A percentile compares a stretch with the other conserved stretches of the same genome.
Conservation (phyloP, 2,888 invertebrate species). For the Crepidodera aurea region DNA sequence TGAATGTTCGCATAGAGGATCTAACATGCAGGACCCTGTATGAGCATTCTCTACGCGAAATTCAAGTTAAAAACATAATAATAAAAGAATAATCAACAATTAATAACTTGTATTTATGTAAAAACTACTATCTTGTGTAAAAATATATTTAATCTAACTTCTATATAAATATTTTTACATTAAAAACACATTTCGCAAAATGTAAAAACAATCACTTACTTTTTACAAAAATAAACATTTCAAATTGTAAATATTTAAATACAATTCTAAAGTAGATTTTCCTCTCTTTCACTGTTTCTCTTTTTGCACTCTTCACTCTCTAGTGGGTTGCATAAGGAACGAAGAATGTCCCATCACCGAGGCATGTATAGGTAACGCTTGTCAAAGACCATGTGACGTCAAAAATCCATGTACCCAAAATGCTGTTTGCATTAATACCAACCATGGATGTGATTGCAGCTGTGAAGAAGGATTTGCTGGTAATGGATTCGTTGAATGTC, state of each 20-base stretch:
- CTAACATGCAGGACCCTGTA: too few species aligned
- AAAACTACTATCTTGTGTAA: too few species aligned
- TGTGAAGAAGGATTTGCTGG: constrained; percentile 88
- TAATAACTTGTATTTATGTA: too few species aligned
- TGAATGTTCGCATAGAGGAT: too few species aligned
- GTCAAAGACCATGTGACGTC: constrained; percentile 86
- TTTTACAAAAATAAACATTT: constrained; percentile 14
- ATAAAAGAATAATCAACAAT: too few species aligned
- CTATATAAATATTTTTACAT: background rate
- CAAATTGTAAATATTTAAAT: constrained; percentile 33
- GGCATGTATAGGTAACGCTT: constrained; percentile 85
- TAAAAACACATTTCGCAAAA: background rate
- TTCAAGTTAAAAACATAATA: too few species aligned
- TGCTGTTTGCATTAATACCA: constrained; percentile 87
- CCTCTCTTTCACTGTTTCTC: constrained; percentile 44
- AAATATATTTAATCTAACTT: too few species aligned
- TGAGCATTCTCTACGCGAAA: too few species aligned
- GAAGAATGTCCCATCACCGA: constrained; percentile 86
- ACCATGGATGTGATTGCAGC: constrained; percentile 86
- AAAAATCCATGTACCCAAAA: constrained; percentile 85
- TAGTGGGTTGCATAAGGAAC: constrained; percentile 87
- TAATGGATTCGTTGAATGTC: constrained; percentile 83
- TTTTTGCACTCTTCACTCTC: constrained; percentile 60
- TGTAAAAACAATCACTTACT: too few species aligned
- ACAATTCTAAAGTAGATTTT: constrained; percentile 42